Conservation (phyloP, 2,797 vertebrate genomes). For the Poeciliopsis paucimaculata region DNA sequence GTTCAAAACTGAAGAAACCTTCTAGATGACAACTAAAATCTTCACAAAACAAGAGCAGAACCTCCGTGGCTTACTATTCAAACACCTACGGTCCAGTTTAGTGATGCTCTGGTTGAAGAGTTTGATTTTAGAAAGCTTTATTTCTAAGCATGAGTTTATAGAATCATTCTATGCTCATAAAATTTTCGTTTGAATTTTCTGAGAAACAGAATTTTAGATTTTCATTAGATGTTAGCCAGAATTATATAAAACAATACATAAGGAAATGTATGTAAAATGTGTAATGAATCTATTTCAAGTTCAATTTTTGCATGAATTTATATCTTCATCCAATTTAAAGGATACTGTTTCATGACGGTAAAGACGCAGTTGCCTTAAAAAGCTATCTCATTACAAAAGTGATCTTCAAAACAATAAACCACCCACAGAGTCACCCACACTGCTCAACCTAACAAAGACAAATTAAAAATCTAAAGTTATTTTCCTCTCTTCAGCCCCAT, state of each 20-base stretch:
- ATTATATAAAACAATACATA: not conserved
- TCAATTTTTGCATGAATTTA: not conserved
- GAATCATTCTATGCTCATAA: not conserved
- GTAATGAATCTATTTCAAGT: not conserved
- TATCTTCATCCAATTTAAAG: not conserved
- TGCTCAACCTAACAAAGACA: conserved; percentile 50
- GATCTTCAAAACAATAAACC: conserved; percentile 53
- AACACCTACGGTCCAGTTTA: not conserved
- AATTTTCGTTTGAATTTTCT: not conserved
- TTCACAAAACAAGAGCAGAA: not conserved
- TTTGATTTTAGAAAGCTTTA: not conserved
- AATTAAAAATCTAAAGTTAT: conserved; percentile 65
- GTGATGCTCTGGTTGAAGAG: not conserved
- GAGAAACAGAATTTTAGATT: not conserved
- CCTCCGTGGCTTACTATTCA: not conserved
- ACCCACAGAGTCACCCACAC: conserved; percentile 32
- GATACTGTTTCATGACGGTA: not conserved
- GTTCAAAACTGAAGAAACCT: not conserved
- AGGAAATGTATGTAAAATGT: not conserved
- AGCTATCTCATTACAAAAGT: conserved; percentile 46
- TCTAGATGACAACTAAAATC: not conserved
- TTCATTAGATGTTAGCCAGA: not conserved
- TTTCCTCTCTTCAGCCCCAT: conserved; percentile 55
- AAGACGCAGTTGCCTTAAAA: conserved; percentile 9
- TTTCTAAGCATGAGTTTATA: not conserved